Conservation (phyloP, 2,888 invertebrate species). For the Notodonta dromedarius region DNA sequence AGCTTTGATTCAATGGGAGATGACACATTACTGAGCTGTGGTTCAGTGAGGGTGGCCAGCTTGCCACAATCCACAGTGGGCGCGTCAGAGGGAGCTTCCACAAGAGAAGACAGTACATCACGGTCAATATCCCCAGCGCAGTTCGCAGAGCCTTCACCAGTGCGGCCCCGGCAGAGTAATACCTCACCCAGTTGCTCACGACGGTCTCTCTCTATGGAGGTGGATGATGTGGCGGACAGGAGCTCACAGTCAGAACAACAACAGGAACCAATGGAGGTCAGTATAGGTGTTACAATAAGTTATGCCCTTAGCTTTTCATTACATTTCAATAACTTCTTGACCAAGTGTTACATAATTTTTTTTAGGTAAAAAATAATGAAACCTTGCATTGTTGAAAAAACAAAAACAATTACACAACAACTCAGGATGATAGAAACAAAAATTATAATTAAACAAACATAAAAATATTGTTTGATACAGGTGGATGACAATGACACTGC, state of each 20-base stretch:
- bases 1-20: constrained; percentile 81
- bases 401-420: too few species aligned
- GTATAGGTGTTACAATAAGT: constrained; percentile 26
- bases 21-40: constrained; percentile 74
- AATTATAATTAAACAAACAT: too few species aligned
- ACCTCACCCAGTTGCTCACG: constrained; percentile 78
- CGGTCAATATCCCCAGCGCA: constrained; percentile 77
- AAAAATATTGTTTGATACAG: constrained; percentile 36
- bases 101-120: constrained; percentile 74
- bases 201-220: constrained; percentile 78
- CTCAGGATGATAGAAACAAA: too few species aligned
- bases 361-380: neutral
- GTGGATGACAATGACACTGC: constrained; percentile 80
- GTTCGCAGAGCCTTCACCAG: constrained; percentile 77
- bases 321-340: constrained; percentile 3
- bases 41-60: constrained; percentile 71
- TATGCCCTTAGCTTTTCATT: constrained; percentile 15
- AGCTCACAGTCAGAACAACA: constrained; percentile 73
- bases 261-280: constrained; percentile 78
- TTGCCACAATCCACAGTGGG: constrained; percentile 69
- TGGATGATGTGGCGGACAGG: constrained; percentile 76
- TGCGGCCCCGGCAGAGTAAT: constrained; percentile 63
- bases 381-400: neutral
- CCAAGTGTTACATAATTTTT: neutral
- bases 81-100: constrained; percentile 65